Evolutionary conservation across 2,888 invertebrate species (phyloP), one percentile per base, ranked within the genome.

Genomic region (Lasius platythorax): DNA sequence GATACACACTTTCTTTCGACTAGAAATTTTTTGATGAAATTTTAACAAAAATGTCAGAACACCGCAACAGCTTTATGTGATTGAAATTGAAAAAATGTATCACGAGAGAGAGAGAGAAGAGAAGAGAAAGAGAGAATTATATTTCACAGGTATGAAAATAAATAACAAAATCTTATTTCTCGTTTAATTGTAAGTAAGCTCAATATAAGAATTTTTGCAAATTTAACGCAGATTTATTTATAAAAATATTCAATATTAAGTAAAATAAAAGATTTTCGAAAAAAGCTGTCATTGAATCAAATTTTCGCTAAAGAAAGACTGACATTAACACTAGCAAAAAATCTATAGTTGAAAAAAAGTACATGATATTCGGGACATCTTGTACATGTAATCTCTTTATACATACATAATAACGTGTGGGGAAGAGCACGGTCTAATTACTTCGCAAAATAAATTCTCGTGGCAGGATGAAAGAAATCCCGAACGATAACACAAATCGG

Each of bases 401-500:
- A 46, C 28, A 33, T 37, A 23, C 23, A 46, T 43, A 73, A 73
- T 61, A 81, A 37, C 46, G 28, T 50, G 43, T 28, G 33, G 63
- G 56, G 15, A 73, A 50, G 28, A 61, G 79, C 83, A 82, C 90
- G 87, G 90, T 87, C 89, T 90, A 90, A 90, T 90, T 90, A 90
- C 86, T 86, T 83, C 67, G 86, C 88, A 90, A 86, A 90, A 78
- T 82, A 82, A 84, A 87, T 83, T 83, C 82, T 79, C 85, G 82
- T 78, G 64, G 43, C 53, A n/a, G 76, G 58, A 85, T 84, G 86
- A 90, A 85, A 82, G 85, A 37, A 74, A 53, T 67, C 40, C 40
- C 23, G 66, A 78, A 72, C 85, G 87, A 75, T 85, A 81, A 84
- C 87, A 88, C 86, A 87, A 89, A 90, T 91, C 91, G 87, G 90